Conservation (phyloP, 1,140 invertebrate genomes). For the Leucophenga varia region DNA sequence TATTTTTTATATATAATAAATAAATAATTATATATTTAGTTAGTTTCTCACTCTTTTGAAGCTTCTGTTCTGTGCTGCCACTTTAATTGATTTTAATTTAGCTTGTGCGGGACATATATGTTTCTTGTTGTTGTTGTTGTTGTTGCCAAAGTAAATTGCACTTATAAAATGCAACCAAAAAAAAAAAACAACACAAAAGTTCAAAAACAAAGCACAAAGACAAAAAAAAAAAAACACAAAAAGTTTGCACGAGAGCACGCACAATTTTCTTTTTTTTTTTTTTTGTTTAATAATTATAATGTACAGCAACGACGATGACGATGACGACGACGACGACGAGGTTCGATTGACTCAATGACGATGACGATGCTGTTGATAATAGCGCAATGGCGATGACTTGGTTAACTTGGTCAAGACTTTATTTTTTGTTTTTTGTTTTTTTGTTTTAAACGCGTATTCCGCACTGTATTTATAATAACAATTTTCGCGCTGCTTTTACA, state of each 20-base stretch:
- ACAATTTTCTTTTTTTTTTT: slow-evolving; percentile 9
- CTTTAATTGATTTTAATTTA: too few relatives aligned
- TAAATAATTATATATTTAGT: too few relatives aligned
- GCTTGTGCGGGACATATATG: too few relatives aligned
- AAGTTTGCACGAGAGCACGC: neutral
- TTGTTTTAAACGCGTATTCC: too few relatives aligned
- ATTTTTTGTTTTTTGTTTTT: too few relatives aligned
- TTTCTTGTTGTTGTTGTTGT: slow-evolving; percentile 20
- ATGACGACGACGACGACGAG: slow-evolving; percentile 7
- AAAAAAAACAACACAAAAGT: neutral
- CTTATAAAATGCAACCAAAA: neutral
- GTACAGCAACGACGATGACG: slow-evolving; percentile 3
- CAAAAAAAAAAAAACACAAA: neutral
- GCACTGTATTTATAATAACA: slow-evolving; percentile 15
- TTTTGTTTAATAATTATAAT: slow-evolving; percentile 14
- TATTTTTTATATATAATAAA: slow-evolving; percentile 15
- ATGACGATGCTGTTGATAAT: too few relatives aligned
- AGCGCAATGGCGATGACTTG: too few relatives aligned
- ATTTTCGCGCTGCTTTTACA: slow-evolving; percentile 4
- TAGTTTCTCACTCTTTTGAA: too few relatives aligned
- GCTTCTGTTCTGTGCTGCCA: too few relatives aligned
- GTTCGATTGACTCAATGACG: neutral
- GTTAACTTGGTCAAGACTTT: too few relatives aligned
- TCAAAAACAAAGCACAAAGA: too few relatives aligned
- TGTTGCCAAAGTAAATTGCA: slow-evolving; percentile 5